A percentile compares a stretch with the other conserved stretches of the same genome.
Evolutionary conservation across 2,797 vertebrate species (phyloP).

Genomic region (Poeciliopsis presidionis): DNA sequence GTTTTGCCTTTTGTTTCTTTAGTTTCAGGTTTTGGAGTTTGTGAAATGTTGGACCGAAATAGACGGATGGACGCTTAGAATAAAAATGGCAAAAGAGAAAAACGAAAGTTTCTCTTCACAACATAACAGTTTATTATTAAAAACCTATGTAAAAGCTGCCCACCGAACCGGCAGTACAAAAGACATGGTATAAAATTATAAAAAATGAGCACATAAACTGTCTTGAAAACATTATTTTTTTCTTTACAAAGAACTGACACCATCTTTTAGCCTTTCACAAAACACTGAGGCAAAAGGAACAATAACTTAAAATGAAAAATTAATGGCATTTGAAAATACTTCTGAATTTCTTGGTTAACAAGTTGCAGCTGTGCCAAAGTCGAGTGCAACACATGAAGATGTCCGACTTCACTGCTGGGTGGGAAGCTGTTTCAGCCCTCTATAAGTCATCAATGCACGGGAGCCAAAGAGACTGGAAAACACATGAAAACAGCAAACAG

Average conservation of each 20-base stretch:
- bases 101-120: neutral
- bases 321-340: neutral
- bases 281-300: conserved; percentile 21
- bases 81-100: neutral
- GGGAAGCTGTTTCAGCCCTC: neutral
- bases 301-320: neutral
- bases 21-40: neutral
- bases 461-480: conserved; percentile 89
- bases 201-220: neutral
- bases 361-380: neutral
- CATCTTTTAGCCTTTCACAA: neutral
- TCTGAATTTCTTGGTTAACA: neutral
- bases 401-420: neutral
- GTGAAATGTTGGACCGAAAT: neutral
- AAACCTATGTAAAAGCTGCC: conserved; percentile 14
- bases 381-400: neutral
- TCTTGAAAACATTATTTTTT: neutral
- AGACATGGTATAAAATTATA: neutral
- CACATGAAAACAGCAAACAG: neutral
- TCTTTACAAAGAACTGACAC: neutral
- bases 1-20: neutral
- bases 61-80: neutral
- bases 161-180: neutral
- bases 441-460: conserved; percentile 86
- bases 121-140: conserved; percentile 19